A percentile compares a stretch with the other conserved stretches of the same genome.
Evolutionary conservation across 2,113 vertebrate species (phyloP).

Genomic region (Myotis brandtii): DNA sequence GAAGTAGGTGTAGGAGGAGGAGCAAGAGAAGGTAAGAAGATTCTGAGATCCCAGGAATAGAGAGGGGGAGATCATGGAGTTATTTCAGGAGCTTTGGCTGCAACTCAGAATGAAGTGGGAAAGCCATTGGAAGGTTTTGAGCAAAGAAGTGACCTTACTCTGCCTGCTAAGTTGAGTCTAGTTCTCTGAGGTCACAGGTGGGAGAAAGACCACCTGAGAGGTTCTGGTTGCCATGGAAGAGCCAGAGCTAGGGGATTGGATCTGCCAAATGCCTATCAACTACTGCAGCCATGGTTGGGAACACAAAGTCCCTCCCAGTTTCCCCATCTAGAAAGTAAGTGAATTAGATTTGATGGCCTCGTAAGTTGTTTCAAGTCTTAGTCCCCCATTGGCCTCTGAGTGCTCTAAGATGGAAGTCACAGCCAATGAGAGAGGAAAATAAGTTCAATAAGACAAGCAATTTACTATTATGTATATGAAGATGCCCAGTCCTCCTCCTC

Average conservation of each 20-base stretch:
- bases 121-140: neutral
- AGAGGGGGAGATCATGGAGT: accelerated
- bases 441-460: neutral
- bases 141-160: neutral
- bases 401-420: neutral
- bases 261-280: neutral
- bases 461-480: neutral
- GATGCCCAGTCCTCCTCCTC: neutral
- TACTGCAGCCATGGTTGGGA: neutral
- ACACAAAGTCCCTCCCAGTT: neutral
- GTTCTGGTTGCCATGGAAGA: neutral
- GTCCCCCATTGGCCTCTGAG: neutral
- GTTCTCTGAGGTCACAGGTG: neutral
- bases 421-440: slow-evolving; percentile 27
- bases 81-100: neutral
- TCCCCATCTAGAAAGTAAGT: neutral
- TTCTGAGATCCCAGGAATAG: neutral
- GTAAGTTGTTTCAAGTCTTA: neutral
- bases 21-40: neutral
- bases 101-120: neutral
- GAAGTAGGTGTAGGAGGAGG: neutral
- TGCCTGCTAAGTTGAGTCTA: neutral
- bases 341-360: neutral
- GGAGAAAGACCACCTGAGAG: neutral
- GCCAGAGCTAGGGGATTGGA: neutral